Evolutionary conservation across 2,888 invertebrate genomes (phyloP), one percentile per base, ranked within the genome.

Genomic region (Agrilus cyanescens): DNA sequence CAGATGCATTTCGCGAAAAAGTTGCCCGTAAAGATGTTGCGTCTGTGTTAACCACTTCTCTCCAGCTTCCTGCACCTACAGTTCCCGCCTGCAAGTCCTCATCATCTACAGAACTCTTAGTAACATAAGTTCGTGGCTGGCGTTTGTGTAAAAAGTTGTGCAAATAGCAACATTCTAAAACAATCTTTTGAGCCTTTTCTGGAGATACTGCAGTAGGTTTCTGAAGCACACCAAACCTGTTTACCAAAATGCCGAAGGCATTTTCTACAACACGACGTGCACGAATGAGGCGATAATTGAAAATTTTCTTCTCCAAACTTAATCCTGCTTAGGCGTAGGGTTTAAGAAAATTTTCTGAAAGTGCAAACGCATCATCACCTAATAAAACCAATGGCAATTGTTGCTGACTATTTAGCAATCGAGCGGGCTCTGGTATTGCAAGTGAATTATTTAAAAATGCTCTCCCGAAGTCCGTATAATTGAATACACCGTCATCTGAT

Each of bases 351-450:
- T 49, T 46, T 44, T 42, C 45, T 29, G 43, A 37, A 25, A 54
- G 35, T 12, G 48, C 49, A 38, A 56, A 55, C 15, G 52, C 54
- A 29, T 53, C 53, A 43, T 55, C 52, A 7, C 52, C 54, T 12
- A 51, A 32, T 43, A 53, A 52, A 36, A 47, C 45, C 31, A 42
- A 48, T n/a, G 52, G 54, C 4, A 49, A 14, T 41, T 38, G 36
- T 13, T 47, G 46, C 30, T 43, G 33, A 32, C 32, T 45, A 38
- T 41, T 35, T 46, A 48, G 40, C 47, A 50, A 13, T 52, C 16
- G 15, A 20, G 13, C 10, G 14, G 38, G 32, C 39, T 41, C 35
- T 40, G 40, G 43, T 32, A 44, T 43, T 40, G 32, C 29, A 31
- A 47, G 43, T 35, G 37, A 43, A 36, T 45, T 40, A 36, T 40